Base-by-base conservation (phyloP, 1,140 invertebrate species). In the Anastrepha ludens region DNA sequence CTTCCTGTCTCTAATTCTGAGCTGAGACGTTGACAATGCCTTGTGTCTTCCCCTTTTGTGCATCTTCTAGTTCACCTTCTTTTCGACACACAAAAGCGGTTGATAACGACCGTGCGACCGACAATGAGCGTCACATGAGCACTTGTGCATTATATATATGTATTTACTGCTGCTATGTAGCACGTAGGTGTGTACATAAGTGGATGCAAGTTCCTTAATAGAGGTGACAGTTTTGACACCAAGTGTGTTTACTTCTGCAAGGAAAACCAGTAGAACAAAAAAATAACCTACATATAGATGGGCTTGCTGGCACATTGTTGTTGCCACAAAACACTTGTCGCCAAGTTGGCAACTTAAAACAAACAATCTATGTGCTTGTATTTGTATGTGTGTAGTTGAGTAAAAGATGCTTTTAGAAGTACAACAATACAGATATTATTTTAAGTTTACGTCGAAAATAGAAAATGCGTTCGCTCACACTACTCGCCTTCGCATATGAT, bases 151-250 rank as follows among this genome's bases (percentile, higher is more conserved):
- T 47, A 3, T 20, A 81, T 1, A 9, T 50, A 29, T 47, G 7
- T 8, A 55, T 1, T 1, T 3, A 55, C 60, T n/a, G 5, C 60
- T 17, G 8, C 13, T 15, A 62, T n/a, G 60, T 62, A 8, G 5
- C 41, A 67, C 8, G 41, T 41, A 67, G 7, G 41, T 70, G 44
- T 47, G 29, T 5, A 55, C 47, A 81, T 29, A 55, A 17, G 41
- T 11, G 47, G 17, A 8, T 81, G n/a, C 47, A 81, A 81, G 74
- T 81, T 81, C 44, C 74, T 81, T 29, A 81, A 81, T 81, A 81
- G 74, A 55, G 74, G 47, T n/a, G 74, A 81, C 74, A 81, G 47
- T 81, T 81, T 55, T 81, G 50, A 81, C 74, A 81, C 74, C 47
- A 81, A 81, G 74, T 81, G 74, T 81, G 74, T 81, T 81, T 58